These are phyloP conservation scores for Okapia johnstoni DNA, from an alignment of 2,113 vertebrate species.

Conservation along the genomic window DNA sequence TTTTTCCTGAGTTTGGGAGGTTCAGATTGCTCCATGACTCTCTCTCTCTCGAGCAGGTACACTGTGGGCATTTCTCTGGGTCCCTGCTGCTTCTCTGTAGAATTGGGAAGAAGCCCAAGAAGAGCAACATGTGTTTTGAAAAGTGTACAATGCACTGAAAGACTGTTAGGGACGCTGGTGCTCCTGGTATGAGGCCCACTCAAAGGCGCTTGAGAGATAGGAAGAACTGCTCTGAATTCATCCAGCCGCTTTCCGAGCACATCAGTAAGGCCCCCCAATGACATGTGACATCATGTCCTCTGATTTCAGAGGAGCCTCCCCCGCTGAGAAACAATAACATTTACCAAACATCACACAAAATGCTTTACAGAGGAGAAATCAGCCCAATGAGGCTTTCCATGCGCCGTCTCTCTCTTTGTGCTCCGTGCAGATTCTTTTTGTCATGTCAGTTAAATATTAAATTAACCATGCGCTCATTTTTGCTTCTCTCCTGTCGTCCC, in stretches of 20 bases:
- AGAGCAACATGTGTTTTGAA: not conserved
- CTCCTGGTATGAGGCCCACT: not conserved
- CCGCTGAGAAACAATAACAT: not conserved
- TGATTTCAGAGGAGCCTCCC: not conserved
- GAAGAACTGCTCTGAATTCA: not conserved
- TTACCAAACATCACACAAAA: not conserved
- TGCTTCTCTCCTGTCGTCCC: not conserved
- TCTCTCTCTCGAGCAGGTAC: too few relatives aligned
- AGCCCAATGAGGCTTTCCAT: not conserved
- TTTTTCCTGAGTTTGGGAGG: not conserved
- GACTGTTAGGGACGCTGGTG: accelerated
- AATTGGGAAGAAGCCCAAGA: not conserved
- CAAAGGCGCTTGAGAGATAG: not conserved
- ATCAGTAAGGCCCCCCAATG: not conserved
- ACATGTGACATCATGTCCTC: not conserved
- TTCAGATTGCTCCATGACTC: not conserved
- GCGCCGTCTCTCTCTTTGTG: not conserved
- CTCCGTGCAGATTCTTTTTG: not conserved
- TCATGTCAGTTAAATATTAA: not conserved
- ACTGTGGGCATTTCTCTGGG: accelerated
- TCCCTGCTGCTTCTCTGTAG: not conserved
- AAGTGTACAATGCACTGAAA: not conserved
- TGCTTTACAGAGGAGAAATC: not conserved
- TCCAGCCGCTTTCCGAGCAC: not conserved
- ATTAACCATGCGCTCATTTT: not conserved